phyloP scores from a whole-genome alignment of 1,140 invertebrate species.

The Cepaea nemoralis region DNA sequence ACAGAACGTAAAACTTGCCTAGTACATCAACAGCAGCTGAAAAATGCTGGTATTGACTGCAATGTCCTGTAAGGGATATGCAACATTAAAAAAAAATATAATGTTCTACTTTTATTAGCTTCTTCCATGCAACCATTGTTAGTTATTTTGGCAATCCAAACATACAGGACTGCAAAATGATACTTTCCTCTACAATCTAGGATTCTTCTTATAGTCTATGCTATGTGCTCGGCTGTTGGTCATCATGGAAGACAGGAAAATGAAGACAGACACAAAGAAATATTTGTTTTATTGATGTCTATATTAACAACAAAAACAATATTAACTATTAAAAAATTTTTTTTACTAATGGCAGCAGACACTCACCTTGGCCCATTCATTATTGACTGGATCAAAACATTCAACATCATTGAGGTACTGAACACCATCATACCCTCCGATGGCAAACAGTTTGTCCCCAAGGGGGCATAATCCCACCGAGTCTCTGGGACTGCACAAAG shows the following conservation, averaged over 20 bases:
- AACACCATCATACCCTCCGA: conserved; percentile 72
- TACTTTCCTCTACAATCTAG: too few species aligned
- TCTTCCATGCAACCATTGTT: too few species aligned
- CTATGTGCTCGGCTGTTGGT: not conserved
- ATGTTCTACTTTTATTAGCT: too few species aligned
- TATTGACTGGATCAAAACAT: conserved; percentile 69
- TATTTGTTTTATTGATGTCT: not conserved
- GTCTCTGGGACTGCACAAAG: conserved; percentile 69
- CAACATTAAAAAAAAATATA: too few species aligned
- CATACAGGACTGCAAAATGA: too few species aligned
- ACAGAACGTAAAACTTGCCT: too few species aligned
- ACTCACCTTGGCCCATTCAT: conserved; percentile 71
- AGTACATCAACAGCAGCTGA: too few species aligned
- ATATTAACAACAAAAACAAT: not conserved
- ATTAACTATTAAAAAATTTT: too few species aligned
- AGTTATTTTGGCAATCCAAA: too few species aligned
- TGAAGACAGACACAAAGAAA: not conserved
- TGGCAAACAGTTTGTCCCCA: conserved; percentile 69
- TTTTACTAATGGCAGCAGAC: too few species aligned
- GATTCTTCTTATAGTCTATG: not conserved
- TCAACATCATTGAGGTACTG: conserved; percentile 72
- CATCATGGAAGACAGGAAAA: not conserved
- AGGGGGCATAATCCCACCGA: conserved; percentile 70
- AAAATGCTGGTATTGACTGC: too few species aligned
- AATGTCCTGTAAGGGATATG: too few species aligned